phyloP scores from a whole-genome alignment of 2,113 vertebrate genomes.

The Peromyscus maniculatus region DNA sequence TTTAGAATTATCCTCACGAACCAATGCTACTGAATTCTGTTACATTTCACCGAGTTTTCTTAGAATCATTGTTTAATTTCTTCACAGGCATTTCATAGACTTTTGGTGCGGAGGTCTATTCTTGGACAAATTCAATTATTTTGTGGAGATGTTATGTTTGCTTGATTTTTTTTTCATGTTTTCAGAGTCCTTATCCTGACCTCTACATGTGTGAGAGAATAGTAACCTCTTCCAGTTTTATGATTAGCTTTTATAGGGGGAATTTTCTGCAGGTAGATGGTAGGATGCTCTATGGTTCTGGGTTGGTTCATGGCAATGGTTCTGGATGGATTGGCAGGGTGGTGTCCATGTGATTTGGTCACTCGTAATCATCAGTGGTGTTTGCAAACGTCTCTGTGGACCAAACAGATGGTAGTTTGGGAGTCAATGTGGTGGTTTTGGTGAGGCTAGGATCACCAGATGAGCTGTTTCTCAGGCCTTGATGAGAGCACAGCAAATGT shows the following conservation, averaged over 20 bases:
- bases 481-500: too few species aligned
- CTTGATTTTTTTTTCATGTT: background rate
- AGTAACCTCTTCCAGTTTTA: background rate
- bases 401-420: background rate
- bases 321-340: background rate
- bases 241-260: background rate
- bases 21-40: background rate
- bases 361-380: background rate
- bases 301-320: background rate
- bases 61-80: background rate
- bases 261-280: background rate
- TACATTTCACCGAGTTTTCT: background rate
- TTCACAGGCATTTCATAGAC: background rate
- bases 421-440: background rate
- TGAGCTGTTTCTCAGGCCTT: background rate
- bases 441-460: background rate
- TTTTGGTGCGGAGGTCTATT: background rate
- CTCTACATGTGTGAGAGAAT: background rate
- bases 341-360: background rate
- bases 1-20: background rate
- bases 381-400: background rate
- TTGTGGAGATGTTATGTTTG: background rate
- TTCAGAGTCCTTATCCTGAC: background rate
- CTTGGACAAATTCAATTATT: background rate
- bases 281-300: background rate